Evolutionary conservation across 2,797 vertebrate species (phyloP), one percentile per base, ranked within the genome.

Genomic region (Monodelphis domestica): DNA sequence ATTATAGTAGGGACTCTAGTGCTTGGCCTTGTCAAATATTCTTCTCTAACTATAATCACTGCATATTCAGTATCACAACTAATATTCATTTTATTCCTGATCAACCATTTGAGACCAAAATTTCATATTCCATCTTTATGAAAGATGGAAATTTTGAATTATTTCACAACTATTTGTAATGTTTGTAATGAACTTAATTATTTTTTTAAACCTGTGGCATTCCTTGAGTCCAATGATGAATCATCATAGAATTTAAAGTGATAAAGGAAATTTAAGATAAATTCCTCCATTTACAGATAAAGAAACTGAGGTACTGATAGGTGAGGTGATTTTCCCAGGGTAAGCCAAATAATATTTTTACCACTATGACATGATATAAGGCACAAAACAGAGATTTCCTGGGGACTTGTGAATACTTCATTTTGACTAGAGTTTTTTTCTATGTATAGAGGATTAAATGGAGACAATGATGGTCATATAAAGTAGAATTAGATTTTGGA

Each of bases 21-120:
- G 93, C 97, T 97, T 97, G 98, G 97, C 97, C 97, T 96, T 38
- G 92, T 97, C 97, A 98, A 98, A 98, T 98, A 98, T 97, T 97
- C 93, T 98, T 96, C 98, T 95, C 97, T 98, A 98, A 98, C 98
- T 95, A 96, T 97, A 98, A 98, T 78, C 7, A 45, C 94, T 95
- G 89, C 96, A 96, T 95, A 87, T 97, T 95, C 93, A 96, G 95
- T 96, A 98, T 98, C 97, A 97, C 98, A 98, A 98, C 98, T 98
- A 98, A 98, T 98, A 98, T 92, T 88, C 87, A 14, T 97, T 98
- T 98, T 98, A 96, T 97, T 94, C n/a, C 91, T 96, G 97, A 98
- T 98, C 92, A 92, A 96, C 94, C 96, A 96, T 91, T 84, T 91
- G 94, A 94, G 56, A 52, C 87, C 95, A 94, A 97, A 94, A 93